phyloP scores from a whole-genome alignment of 35 echinoderm and acorn worm species.

The Lytechinus pictus region DNA sequence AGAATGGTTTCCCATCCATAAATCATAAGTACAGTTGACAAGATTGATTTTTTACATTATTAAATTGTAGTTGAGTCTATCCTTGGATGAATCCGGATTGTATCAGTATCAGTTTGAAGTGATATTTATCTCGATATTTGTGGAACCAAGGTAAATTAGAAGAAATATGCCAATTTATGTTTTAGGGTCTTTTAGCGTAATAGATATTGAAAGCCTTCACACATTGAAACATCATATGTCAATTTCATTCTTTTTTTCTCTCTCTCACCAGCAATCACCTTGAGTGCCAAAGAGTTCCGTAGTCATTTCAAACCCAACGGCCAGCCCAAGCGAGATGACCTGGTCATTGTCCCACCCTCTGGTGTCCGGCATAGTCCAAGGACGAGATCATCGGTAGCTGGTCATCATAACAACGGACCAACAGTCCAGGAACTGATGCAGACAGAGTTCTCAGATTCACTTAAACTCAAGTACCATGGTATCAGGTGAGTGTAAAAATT shows the following conservation, averaged over 20 bases:
- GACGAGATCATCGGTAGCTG: not conserved
- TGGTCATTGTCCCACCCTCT: constrained; percentile 25
- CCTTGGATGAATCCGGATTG: too few relatives aligned
- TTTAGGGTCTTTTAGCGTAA: too few relatives aligned
- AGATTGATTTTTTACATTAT: too few relatives aligned
- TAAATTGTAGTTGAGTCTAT: too few relatives aligned
- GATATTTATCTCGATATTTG: too few relatives aligned
- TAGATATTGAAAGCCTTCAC: too few relatives aligned
- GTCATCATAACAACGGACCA: not conserved
- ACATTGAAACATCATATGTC: too few relatives aligned
- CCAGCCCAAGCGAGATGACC: constrained; percentile 49
- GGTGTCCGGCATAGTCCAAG: constrained; percentile 24
- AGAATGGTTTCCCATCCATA: too few relatives aligned
- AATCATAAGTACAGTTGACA: too few relatives aligned
- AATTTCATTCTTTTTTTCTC: not conserved
- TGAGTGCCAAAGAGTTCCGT: constrained; percentile 68
- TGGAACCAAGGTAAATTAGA: too few relatives aligned
- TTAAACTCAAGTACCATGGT: constrained; percentile 36
- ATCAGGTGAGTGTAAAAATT: constrained; percentile 1
- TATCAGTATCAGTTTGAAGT: too few relatives aligned
- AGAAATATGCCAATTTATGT: too few relatives aligned
- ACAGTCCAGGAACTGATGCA: not conserved
- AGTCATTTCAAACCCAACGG: constrained; percentile 66
- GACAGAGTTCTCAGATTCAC: not conserved
- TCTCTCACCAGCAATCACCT: constrained; percentile 46